These are phyloP conservation scores for Diplolepis rosae DNA, from an alignment of 2,888 invertebrate species.

Conservation along the genomic window DNA sequence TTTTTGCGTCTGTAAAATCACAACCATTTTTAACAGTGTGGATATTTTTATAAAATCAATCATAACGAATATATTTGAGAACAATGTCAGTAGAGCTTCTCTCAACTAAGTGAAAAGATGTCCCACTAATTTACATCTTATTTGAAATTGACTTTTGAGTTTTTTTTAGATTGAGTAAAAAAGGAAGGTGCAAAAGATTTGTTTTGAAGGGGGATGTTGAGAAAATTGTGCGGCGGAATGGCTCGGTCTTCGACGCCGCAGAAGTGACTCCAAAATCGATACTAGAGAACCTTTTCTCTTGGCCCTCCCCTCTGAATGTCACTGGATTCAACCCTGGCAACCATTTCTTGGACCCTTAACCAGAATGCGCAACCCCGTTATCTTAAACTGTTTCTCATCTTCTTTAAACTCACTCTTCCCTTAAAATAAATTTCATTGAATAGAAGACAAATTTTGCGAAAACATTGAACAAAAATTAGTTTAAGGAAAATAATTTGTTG, in stretches of 20 bases:
- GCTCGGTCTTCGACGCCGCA: conserved; percentile 29
- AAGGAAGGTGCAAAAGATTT: too few relatives aligned
- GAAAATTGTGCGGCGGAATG: conserved; percentile 42
- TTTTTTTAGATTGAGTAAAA: too few relatives aligned
- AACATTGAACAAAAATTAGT: too few relatives aligned
- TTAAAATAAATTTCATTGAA: neutral
- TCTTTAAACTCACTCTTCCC: neutral
- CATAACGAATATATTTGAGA: too few relatives aligned
- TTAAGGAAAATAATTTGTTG: too few relatives aligned
- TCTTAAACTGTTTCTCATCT: neutral
- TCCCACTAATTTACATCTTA: neutral
- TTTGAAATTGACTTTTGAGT: neutral
- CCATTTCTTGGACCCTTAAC: conserved; percentile 17
- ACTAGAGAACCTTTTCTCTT: conserved; percentile 35
- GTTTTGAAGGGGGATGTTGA: too few relatives aligned
- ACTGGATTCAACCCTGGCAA: conserved; percentile 37
- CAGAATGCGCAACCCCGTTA: neutral
- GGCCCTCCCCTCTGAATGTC: conserved; percentile 39
- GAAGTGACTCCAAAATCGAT: conserved; percentile 43
- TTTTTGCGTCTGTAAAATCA: too few relatives aligned
- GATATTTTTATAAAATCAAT: too few relatives aligned
- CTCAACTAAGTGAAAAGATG: too few relatives aligned
- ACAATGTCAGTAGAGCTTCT: too few relatives aligned
- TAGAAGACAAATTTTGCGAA: neutral
- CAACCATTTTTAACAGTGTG: too few relatives aligned